Percentiles rank a stretch among this genome's conserved stretches.
phyloP scores from a whole-genome alignment of 1,140 invertebrate genomes.

The Plectus sambesii region DNA sequence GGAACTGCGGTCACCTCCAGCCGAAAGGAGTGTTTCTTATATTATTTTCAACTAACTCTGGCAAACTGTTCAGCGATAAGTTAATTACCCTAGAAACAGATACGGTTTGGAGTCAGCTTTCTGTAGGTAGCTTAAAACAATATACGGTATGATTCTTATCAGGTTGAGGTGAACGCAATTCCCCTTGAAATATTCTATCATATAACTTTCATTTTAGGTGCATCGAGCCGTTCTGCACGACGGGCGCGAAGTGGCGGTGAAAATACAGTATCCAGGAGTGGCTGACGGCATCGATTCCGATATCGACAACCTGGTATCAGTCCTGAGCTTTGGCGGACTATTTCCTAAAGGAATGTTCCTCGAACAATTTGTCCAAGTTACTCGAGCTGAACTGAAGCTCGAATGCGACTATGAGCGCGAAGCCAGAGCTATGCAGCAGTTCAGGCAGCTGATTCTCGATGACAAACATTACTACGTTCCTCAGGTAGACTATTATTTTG shows the following conservation, averaged over 20 bases:
- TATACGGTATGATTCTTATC: no score
- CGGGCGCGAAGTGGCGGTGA: slow-evolving; percentile 39
- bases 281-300: slow-evolving; percentile 93
- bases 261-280: slow-evolving; percentile 77
- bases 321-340: slow-evolving; percentile 76
- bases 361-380: slow-evolving; percentile 82
- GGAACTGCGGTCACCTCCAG: no score
- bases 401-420: slow-evolving; percentile 93
- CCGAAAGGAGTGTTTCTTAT: no score
- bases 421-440: slow-evolving; percentile 72
- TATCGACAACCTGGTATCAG: slow-evolving; percentile 84
- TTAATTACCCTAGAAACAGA: no score
- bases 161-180: no score
- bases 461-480: slow-evolving; percentile 70
- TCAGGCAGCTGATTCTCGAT: slow-evolving; percentile 65
- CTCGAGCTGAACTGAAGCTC: slow-evolving; percentile 81
- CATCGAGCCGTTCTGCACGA: slow-evolving; percentile 35
- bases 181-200: no score
- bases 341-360: slow-evolving; percentile 87
- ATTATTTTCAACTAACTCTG: slow-evolving; percentile 10
- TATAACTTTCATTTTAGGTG: slow-evolving; percentile 26
- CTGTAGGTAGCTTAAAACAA: no score
- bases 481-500: no score
- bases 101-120: no score
- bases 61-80: no score